These are phyloP conservation scores for Anolis apletophallus DNA, from an alignment of 2,797 vertebrate genomes.

Conservation along the genomic window DNA sequence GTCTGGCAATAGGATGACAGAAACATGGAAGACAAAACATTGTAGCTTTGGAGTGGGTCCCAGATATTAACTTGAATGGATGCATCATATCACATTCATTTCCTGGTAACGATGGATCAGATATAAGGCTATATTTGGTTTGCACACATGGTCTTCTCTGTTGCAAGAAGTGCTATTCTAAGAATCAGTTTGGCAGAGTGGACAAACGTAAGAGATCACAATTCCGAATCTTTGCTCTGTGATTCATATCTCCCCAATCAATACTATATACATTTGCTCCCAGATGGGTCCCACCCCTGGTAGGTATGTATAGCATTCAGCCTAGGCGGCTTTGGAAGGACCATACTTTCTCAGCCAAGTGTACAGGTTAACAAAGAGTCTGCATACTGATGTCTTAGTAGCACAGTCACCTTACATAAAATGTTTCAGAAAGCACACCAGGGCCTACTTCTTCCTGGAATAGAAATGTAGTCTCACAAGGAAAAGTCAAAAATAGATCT, in stretches of 20 bases:
- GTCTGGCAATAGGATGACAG: not conserved
- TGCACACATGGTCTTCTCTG: not conserved
- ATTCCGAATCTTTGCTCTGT: not conserved
- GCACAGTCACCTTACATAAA: not conserved
- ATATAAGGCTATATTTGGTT: conserved; percentile 21
- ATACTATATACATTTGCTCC: not conserved
- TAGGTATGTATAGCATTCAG: not conserved
- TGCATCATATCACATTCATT: not conserved
- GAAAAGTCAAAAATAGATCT: not conserved
- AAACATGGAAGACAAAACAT: not conserved
- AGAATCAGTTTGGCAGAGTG: not conserved
- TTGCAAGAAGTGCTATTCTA: conserved; percentile 9
- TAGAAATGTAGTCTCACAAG: not conserved
- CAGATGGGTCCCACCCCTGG: too few relatives aligned
- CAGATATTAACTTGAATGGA: not conserved
- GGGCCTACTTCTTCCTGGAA: not conserved
- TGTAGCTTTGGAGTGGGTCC: not conserved
- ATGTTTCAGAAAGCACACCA: not conserved
- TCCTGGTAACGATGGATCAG: not conserved
- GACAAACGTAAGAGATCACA: not conserved
- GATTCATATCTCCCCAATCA: not conserved
- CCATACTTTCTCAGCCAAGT: not conserved
- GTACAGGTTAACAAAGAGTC: not conserved
- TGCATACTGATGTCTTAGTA: not conserved
- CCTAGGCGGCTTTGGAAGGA: not conserved